Percentiles rank a stretch among this genome's conserved stretches.
Evolutionary conservation across 1,140 invertebrate genomes (phyloP).

Genomic region (Platyura marginata): DNA sequence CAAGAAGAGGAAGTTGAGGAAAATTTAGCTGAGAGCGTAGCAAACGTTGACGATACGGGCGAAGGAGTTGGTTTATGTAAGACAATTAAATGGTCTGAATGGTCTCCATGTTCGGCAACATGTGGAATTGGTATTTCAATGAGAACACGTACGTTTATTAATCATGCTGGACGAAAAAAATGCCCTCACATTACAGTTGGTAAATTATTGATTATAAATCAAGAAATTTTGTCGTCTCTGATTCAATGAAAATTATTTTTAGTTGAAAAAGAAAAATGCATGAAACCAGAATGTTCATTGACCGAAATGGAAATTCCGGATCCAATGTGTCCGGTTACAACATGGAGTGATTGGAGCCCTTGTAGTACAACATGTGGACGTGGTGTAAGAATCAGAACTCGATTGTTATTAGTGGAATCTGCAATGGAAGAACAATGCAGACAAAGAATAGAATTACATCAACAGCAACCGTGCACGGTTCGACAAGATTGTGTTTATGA

Average conservation of each 20-base stretch:
- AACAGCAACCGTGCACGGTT: constrained; percentile 43
- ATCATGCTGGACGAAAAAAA: constrained; percentile 56
- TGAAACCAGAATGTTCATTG: constrained; percentile 37
- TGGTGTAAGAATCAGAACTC: constrained; percentile 48
- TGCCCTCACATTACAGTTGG: constrained; percentile 44
- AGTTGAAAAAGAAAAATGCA: constrained; percentile 60
- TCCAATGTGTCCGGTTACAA: constrained; percentile 42
- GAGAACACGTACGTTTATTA: constrained; percentile 48
- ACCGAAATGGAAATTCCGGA: constrained; percentile 32
- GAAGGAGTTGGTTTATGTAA: constrained; percentile 38
- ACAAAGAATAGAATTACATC: constrained; percentile 35
- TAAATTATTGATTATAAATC: constrained; percentile 8
- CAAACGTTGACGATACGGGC: constrained; percentile 15
- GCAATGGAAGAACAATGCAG: constrained; percentile 36
- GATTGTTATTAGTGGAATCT: constrained; percentile 42
- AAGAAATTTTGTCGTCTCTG: not conserved
- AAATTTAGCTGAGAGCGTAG: constrained; percentile 17
- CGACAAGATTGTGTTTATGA: constrained; percentile 47
- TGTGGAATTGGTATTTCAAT: constrained; percentile 65
- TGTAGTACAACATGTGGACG: constrained; percentile 47
- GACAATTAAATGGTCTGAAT: constrained; percentile 53
- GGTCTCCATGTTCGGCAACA: constrained; percentile 65
- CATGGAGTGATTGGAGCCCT: constrained; percentile 54
- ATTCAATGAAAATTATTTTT: not conserved
- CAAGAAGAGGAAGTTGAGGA: constrained; percentile 23